phyloP scores from a whole-genome alignment of 2,113 vertebrate genomes.

The Ammodramus savannarum region DNA sequence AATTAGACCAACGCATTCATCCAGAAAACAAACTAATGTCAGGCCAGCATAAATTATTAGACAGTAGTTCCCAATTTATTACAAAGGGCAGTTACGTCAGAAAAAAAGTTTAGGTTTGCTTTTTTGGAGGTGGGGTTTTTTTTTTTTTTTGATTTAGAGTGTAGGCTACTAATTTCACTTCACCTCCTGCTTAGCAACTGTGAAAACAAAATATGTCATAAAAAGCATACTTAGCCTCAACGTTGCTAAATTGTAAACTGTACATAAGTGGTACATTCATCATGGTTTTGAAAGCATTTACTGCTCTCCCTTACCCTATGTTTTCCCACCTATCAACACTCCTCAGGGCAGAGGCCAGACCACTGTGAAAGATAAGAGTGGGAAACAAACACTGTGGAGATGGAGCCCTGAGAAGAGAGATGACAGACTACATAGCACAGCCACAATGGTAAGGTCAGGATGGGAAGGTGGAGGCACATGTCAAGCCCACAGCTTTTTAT shows the following conservation, averaged over 20 bases:
- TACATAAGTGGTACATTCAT: constrained; percentile 5
- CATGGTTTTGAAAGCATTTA: neutral
- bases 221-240: neutral
- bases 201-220: constrained; percentile 13
- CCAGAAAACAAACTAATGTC: neutral
- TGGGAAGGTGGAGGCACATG: neutral
- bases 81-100: neutral
- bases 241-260: neutral
- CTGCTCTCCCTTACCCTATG: neutral
- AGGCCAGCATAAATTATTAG: neutral
- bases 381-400: neutral
- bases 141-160: neutral
- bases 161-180: neutral
- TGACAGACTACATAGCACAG: neutral
- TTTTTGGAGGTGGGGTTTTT: neutral
- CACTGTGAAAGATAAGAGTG: neutral
- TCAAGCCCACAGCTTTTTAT: neutral
- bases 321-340: neutral
- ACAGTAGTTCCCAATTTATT: neutral
- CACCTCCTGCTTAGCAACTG: neutral
- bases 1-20: neutral
- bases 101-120: neutral
- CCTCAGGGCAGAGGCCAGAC: neutral
- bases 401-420: neutral
- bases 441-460: accelerated